A percentile compares a stretch with the other conserved stretches of the same genome.
Evolutionary conservation across 2,797 vertebrate species (phyloP).

Genomic region (Nannoperca australis): DNA sequence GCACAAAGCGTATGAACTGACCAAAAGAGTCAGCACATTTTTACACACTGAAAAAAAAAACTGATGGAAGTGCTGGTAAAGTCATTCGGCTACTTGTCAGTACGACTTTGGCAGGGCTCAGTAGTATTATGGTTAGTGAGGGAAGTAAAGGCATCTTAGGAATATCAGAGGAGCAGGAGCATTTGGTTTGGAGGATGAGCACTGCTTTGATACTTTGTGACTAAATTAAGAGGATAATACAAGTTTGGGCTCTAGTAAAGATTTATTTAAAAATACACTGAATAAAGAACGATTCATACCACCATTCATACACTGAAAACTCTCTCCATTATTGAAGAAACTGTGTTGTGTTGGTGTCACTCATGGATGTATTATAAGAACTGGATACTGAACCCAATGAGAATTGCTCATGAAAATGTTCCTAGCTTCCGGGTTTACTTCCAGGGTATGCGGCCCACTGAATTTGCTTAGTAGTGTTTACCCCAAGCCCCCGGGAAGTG

Average conservation of each 20-base stretch:
- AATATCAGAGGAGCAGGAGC: background rate
- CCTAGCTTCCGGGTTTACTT: too few relatives aligned
- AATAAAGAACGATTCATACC: too few relatives aligned
- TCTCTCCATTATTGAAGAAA: too few relatives aligned
- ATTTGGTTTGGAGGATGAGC: background rate
- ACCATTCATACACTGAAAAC: too few relatives aligned
- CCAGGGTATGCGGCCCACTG: too few relatives aligned
- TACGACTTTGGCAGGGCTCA: constrained; percentile 27
- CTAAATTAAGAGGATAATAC: background rate
- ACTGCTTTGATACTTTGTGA: background rate
- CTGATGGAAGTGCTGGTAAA: constrained; percentile 27
- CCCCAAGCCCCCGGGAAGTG: too few relatives aligned
- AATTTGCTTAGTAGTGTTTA: too few relatives aligned
- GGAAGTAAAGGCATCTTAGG: constrained; percentile 1
- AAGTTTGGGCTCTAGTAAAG: background rate
- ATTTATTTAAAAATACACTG: too few relatives aligned
- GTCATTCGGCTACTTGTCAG: constrained; percentile 4
- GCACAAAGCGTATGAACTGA: constrained; percentile 13
- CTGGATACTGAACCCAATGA: too few relatives aligned
- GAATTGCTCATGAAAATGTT: too few relatives aligned
- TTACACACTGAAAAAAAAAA: constrained; percentile 21
- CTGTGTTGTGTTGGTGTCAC: too few relatives aligned
- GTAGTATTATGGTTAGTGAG: constrained; percentile 37
- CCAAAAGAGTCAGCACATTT: constrained; percentile 35
- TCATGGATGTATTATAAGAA: too few relatives aligned